Conservation (phyloP, 2,113 vertebrate species). For the Setophaga petechia region DNA sequence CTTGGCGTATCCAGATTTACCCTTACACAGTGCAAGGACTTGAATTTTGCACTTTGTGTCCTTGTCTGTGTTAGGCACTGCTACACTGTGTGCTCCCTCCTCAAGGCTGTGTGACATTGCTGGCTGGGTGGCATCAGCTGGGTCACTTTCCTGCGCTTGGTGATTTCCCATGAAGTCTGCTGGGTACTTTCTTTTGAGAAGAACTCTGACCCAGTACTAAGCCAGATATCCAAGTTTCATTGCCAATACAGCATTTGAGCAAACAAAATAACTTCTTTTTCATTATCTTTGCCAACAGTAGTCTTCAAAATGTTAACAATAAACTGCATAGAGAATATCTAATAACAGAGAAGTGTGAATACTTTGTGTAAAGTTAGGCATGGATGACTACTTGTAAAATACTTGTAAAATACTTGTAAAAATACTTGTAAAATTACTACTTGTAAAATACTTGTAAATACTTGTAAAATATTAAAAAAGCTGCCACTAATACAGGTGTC, state of each 20-base stretch:
- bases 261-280: neutral
- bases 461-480: neutral
- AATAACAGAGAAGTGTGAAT: neutral
- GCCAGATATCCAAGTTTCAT: neutral
- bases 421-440: neutral
- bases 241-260: neutral
- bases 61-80: neutral
- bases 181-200: neutral
- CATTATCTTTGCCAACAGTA: neutral
- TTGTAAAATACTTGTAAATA: neutral
- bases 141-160: neutral
- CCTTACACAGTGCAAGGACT: neutral
- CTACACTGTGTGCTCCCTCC: neutral
- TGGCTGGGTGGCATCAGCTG: neutral
- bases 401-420: neutral
- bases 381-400: neutral
- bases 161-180: neutral
- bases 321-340: neutral
- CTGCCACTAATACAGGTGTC: neutral
- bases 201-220: neutral
- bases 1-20: neutral
- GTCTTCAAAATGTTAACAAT: neutral
- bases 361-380: neutral
- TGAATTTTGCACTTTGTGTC: neutral
- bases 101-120: accelerated